phyloP scores from a whole-genome alignment of 2,113 vertebrate species.

The Coryphaenoides rupestris region DNA sequence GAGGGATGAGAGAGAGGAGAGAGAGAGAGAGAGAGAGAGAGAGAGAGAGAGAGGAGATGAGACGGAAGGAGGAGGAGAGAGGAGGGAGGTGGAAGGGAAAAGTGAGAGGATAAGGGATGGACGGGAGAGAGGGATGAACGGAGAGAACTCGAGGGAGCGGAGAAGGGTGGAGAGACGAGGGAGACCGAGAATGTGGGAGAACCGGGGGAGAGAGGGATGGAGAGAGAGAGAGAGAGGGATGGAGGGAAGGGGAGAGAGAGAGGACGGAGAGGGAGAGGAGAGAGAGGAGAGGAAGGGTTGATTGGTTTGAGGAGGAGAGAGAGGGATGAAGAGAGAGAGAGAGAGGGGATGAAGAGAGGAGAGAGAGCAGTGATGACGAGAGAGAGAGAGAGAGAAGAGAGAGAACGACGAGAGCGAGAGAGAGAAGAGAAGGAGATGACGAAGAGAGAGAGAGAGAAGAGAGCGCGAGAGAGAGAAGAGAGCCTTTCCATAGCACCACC shows the following conservation, averaged over 20 bases:
- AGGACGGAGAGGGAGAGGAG: neutral
- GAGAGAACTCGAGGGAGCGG: neutral
- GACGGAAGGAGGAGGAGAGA: constrained; percentile 29
- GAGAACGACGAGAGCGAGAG: constrained; percentile 25
- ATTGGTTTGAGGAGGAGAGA: neutral
- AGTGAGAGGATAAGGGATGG: constrained; percentile 19
- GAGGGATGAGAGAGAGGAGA: too few species aligned
- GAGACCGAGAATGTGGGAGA: too few species aligned
- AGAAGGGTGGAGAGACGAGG: too few species aligned
- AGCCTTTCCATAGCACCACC: constrained; percentile 40
- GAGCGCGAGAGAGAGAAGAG: constrained; percentile 17
- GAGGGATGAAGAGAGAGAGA: neutral
- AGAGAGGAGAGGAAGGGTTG: neutral
- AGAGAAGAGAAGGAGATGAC: too few species aligned
- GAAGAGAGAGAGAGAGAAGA: constrained; percentile 18
- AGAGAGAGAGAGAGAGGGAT: too few species aligned
- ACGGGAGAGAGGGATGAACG: constrained; percentile 29
- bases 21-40: too few species aligned
- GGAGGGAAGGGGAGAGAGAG: neutral
- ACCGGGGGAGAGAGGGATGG: neutral
- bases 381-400: neutral
- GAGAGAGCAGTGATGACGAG: neutral
- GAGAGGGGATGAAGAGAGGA: neutral
- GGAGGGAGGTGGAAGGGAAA: too few species aligned
- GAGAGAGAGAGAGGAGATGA: constrained; percentile 2